phyloP scores from a whole-genome alignment of 2,113 vertebrate genomes.

The Gnathonemus echidnorhynchus region DNA sequence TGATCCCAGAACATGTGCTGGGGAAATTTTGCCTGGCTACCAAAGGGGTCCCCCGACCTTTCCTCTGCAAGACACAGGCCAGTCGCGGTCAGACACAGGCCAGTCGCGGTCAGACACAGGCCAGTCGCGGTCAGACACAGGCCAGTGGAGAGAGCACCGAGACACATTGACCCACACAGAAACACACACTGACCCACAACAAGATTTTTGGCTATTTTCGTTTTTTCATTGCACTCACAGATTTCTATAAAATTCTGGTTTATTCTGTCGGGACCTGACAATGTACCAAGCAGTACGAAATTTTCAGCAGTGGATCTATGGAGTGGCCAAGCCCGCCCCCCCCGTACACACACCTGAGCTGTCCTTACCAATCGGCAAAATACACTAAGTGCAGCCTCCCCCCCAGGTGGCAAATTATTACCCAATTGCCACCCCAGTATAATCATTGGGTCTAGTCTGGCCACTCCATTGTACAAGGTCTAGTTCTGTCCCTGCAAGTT shows the following conservation, averaged over 20 bases:
- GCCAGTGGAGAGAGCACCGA: neutral
- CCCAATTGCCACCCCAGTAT: neutral
- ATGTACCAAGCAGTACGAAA: no score
- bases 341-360: no score
- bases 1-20: constrained; percentile 90
- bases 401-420: neutral
- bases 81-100: neutral
- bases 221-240: no score
- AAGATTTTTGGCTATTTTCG: neutral
- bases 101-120: neutral
- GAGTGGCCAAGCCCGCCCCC: no score
- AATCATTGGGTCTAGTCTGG: neutral
- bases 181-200: neutral
- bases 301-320: no score
- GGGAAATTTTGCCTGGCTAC: constrained; percentile 77
- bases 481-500: neutral
- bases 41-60: constrained; percentile 78
- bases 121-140: neutral
- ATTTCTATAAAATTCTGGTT: no score
- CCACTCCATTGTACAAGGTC: neutral
- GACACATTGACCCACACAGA: neutral
- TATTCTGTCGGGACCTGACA: no score
- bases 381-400: no score
- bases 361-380: no score
- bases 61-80: constrained; percentile 57